Conservation (phyloP, 1,140 invertebrate genomes). For the Hypothenemus hampei region DNA sequence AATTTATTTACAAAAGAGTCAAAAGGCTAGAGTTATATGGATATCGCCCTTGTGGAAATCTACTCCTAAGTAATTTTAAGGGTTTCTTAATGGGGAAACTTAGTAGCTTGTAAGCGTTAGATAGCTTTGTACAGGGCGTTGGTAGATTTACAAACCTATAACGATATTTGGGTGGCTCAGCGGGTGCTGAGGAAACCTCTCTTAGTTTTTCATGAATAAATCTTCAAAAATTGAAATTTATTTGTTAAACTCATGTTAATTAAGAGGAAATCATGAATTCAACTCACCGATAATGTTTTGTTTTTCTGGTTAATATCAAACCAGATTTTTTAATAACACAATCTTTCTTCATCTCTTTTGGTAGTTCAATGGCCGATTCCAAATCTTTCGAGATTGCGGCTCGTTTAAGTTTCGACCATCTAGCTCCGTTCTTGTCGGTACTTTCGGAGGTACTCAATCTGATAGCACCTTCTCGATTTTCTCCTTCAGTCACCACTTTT, state of each 20-base stretch:
- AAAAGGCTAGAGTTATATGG: no score
- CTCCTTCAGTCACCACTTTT: background rate
- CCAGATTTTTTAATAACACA: conserved; percentile 20
- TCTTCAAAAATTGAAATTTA: conserved; percentile 11
- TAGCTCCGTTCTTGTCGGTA: conserved; percentile 38
- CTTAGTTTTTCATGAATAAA: conserved; percentile 8
- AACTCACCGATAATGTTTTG: conserved; percentile 59
- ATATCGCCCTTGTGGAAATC: no score
- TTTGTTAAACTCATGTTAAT: background rate
- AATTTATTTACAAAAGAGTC: no score
- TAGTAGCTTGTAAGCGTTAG: no score
- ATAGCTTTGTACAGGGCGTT: no score
- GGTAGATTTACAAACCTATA: conserved; percentile 25
- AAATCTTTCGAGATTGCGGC: conserved; percentile 48
- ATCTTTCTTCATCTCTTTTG: background rate
- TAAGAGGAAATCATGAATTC: background rate
- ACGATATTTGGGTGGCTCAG: conserved; percentile 8
- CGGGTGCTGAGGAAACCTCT: conserved; percentile 7
- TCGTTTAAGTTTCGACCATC: conserved; percentile 55
- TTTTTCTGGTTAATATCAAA: conserved; percentile 42
- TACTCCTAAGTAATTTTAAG: no score
- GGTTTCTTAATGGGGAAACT: no score
- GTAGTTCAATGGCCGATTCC: conserved; percentile 31
- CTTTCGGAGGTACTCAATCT: conserved; percentile 19
- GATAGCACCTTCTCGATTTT: background rate